Evolutionary conservation across 1,140 invertebrate genomes (phyloP), one percentile per base, ranked within the genome.

Genomic region (Holotrichia oblita): DNA sequence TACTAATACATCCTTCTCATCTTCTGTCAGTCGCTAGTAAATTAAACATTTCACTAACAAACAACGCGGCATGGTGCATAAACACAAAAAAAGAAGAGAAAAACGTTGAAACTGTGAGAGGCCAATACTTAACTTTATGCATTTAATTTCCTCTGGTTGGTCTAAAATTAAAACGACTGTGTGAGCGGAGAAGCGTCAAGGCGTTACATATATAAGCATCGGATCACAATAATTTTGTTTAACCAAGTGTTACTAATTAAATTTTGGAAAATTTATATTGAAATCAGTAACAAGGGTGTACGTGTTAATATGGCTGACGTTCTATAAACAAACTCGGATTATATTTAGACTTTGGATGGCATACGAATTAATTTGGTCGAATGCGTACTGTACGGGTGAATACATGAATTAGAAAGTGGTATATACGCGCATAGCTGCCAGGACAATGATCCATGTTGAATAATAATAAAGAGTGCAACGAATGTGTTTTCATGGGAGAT

Each of bases 41-140:
- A 55, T 55, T 55, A 55, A 55, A 55, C 48, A 55, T 55, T 17
- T 55, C 17, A 55, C 48, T 55, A 55, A 55, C 48, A 55, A 55
- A 55, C 48, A 55, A 17, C 48, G 48, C 48, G 17, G 48, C 48
- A 55, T 55, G 48, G 17, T 55, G 14, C 48, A 55, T 55, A 55
- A 55, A 55, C 48, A 55, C 6, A 17, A 17, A 14, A 7, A 34
- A 55, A 17, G 48, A 55, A 55, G 48, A 55, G 48, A n/a, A 34
- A 34, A 34, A 34, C 27, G 4, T 34, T 4, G 27, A 34, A 34
- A 34, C 27, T 34, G 27, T 34, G 27, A 34, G 27, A 55, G 48
- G 14, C 48, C 48, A 17, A 55, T 55, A 17, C 48, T 20, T 34
- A 4, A 17, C 17, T 55, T 10, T 17, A 55, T 17, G 48, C 48